Conservation (phyloP, 2,888 invertebrate species). For the Phyllotreta striolata region DNA sequence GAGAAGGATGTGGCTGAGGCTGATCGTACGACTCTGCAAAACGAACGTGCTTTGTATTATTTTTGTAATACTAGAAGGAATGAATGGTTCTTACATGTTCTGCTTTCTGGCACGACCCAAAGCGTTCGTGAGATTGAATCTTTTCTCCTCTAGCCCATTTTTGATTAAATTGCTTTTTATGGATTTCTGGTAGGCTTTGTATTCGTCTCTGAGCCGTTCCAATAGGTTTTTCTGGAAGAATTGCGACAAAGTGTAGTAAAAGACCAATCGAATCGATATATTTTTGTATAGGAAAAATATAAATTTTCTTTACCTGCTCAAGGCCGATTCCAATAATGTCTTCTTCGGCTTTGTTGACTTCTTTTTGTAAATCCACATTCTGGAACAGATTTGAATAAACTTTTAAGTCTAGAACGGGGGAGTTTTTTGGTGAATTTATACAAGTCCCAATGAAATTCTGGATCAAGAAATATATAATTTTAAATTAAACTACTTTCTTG, state of each 20-base stretch:
- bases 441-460: no score
- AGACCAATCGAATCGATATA: no score
- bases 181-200: constrained; percentile 54
- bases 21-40: constrained; percentile 45
- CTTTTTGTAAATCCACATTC: constrained; percentile 55
- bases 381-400: constrained; percentile 38
- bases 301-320: constrained; percentile 55
- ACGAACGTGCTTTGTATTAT: neutral
- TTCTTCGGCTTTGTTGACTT: constrained; percentile 56
- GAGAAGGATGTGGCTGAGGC: constrained; percentile 54
- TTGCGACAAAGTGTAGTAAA: neutral
- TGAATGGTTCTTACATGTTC: constrained; percentile 55
- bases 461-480: no score
- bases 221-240: constrained; percentile 55
- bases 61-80: neutral
- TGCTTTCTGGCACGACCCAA: constrained; percentile 58
- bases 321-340: constrained; percentile 57
- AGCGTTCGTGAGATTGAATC: constrained; percentile 55
- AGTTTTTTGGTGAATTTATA: no score
- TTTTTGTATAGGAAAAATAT: no score
- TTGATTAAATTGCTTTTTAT: constrained; percentile 53
- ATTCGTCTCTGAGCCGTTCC: constrained; percentile 56
- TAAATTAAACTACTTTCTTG: no score
- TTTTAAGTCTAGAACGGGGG: no score
- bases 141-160: constrained; percentile 56